These are phyloP conservation scores for Oreochromis grahami DNA, from an alignment of 2,797 vertebrate species.

Conservation along the genomic window DNA sequence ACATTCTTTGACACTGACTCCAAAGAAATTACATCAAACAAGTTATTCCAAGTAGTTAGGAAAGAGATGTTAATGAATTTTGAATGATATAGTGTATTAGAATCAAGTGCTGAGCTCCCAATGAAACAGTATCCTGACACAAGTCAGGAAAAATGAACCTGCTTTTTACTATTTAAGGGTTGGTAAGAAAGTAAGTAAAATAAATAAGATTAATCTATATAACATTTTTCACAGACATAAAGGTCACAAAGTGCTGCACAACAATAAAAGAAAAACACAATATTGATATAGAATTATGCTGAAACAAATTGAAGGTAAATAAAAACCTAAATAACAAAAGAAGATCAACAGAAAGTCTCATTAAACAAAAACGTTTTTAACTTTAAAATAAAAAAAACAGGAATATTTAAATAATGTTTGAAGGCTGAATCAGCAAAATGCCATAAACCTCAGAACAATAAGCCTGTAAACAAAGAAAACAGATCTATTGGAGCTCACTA, in stretches of 20 bases:
- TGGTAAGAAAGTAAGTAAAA: not conserved
- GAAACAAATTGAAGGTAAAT: not conserved
- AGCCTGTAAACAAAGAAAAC: not conserved
- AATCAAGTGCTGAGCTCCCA: not conserved
- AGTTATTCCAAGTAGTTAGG: not conserved
- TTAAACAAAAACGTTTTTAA: not conserved
- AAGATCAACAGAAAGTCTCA: not conserved
- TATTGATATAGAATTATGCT: not conserved
- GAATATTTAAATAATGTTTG: not conserved
- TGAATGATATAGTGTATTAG: not conserved
- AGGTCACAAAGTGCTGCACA: not conserved
- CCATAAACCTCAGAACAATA: not conserved
- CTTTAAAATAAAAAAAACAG: not conserved
- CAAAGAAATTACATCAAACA: not conserved
- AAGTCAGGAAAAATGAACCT: not conserved
- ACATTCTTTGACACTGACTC: not conserved
- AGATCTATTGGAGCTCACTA: not conserved
- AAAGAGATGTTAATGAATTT: not conserved
- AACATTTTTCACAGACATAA: not conserved
- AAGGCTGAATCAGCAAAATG: not conserved
- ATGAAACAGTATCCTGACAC: not conserved
- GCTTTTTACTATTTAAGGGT: not conserved
- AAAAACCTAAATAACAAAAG: not conserved
- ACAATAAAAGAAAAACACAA: not conserved
- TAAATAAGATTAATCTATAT: not conserved